Evolutionary conservation across 2,113 vertebrate species (phyloP).

Genomic region (Capricornis sumatraensis): DNA sequence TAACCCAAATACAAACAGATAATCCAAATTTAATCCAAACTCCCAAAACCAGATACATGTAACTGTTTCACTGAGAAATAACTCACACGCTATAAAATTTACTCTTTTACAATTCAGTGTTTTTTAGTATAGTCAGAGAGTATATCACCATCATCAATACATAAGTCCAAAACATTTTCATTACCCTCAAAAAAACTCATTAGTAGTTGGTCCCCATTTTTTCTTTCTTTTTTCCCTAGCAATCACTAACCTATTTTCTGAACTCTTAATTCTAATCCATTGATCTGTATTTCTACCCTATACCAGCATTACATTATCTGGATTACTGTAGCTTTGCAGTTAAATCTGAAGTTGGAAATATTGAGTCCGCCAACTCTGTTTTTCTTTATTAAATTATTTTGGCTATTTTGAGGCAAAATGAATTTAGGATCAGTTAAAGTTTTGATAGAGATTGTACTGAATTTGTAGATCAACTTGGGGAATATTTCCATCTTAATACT

Average conservation of each 20-base stretch:
- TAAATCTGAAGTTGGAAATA: neutral
- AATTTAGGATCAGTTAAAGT: neutral
- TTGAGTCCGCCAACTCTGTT: neutral
- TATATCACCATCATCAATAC: neutral
- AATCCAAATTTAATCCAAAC: slow-evolving; percentile 3
- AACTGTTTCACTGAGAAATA: neutral
- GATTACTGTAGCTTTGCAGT: neutral
- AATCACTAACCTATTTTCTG: neutral
- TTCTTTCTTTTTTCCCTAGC: neutral
- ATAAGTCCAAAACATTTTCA: neutral
- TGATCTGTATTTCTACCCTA: neutral
- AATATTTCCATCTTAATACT: neutral
- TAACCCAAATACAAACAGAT: neutral
- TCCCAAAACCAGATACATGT: neutral
- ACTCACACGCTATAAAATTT: neutral
- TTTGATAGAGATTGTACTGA: neutral
- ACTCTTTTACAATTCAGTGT: neutral
- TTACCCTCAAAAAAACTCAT: neutral
- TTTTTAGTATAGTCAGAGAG: neutral
- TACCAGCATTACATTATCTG: neutral
- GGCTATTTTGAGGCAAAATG: neutral
- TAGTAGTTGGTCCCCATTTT: neutral
- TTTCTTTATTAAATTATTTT: neutral
- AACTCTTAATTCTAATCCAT: neutral
- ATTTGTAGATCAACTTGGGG: neutral